Conservation (phyloP, 2,888 invertebrate species). For the Zhengitettix transpicula region DNA sequence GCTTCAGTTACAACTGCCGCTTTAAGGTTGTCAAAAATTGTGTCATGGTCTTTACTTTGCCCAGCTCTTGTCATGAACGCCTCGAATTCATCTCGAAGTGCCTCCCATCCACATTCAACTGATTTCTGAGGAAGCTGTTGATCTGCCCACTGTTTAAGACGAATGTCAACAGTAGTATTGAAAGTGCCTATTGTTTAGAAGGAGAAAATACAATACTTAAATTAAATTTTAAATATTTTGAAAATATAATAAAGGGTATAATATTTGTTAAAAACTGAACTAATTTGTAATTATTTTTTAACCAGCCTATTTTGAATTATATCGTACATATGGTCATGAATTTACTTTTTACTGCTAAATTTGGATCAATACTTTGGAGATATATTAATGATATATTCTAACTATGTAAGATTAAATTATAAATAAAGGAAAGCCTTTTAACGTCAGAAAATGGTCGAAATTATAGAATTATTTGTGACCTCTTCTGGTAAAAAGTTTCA, state of each 20-base stretch:
- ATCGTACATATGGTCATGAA: too few species aligned
- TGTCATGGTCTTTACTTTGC: slow-evolving; percentile 59
- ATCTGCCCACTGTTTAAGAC: slow-evolving; percentile 92
- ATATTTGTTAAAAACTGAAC: too few species aligned
- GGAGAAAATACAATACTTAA: neutral
- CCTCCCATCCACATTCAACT: slow-evolving; percentile 74
- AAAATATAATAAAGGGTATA: neutral
- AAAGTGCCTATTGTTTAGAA: slow-evolving; percentile 47
- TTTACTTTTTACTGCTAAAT: too few species aligned
- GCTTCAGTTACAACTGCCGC: slow-evolving; percentile 75
- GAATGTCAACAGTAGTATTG: slow-evolving; percentile 83
- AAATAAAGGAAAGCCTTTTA: too few species aligned
- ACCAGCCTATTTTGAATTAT: too few species aligned
- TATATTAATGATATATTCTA: too few species aligned
- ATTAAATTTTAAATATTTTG: neutral
- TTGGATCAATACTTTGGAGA: too few species aligned
- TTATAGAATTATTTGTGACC: too few species aligned
- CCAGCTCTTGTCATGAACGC: slow-evolving; percentile 49
- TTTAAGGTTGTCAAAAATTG: slow-evolving; percentile 81
- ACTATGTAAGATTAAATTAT: too few species aligned
- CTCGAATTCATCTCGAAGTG: slow-evolving; percentile 56
- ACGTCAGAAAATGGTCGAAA: too few species aligned
- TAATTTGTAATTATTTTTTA: too few species aligned
- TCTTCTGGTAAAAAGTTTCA: too few species aligned
- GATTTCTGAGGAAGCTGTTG: slow-evolving; percentile 70